Evolutionary conservation across 2,888 invertebrate species (phyloP), one percentile per base, ranked within the genome.

Genomic region (Vesta saturnalis): DNA sequence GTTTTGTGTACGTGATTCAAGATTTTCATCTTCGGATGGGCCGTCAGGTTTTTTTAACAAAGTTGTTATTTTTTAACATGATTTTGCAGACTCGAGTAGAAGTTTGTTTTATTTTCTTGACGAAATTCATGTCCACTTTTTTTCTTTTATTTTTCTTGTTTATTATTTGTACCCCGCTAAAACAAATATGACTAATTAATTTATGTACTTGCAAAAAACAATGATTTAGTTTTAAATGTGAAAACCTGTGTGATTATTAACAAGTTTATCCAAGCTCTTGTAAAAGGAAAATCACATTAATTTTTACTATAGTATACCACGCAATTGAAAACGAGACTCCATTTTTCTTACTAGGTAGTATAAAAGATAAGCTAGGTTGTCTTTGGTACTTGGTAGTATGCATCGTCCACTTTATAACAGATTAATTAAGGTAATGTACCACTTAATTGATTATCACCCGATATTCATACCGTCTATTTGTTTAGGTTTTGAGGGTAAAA

Each of bases 381-480:
- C 43, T 43, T 43, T 43, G n/a, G 43, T 43, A 43, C n/a, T n/a
- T n/a, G n/a, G n/a, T n/a, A n/a, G 43, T 43, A 43, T 43, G 23
- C 23, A 23, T 23, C 8, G 8, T 23, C 8, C 8, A 3, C 8
- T 8, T 5, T 23, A n/a, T n/a, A n/a, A n/a, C n/a, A n/a, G n/a
- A n/a, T n/a, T n/a, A n/a, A n/a, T n/a, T n/a, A n/a, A n/a, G n/a
- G n/a, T n/a, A n/a, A n/a, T n/a, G n/a, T n/a, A n/a, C n/a, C n/a
- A n/a, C n/a, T n/a, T n/a, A n/a, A n/a, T n/a, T n/a, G n/a, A n/a
- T n/a, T n/a, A n/a, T n/a, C n/a, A n/a, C n/a, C n/a, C n/a, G n/a
- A n/a, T n/a, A n/a, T n/a, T n/a, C n/a, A n/a, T n/a, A n/a, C n/a
- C n/a, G n/a, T n/a, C n/a, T n/a, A n/a, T n/a, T n/a, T n/a, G n/a